phyloP scores from a whole-genome alignment of 2,113 vertebrate species.

The Sander lucioperca region DNA sequence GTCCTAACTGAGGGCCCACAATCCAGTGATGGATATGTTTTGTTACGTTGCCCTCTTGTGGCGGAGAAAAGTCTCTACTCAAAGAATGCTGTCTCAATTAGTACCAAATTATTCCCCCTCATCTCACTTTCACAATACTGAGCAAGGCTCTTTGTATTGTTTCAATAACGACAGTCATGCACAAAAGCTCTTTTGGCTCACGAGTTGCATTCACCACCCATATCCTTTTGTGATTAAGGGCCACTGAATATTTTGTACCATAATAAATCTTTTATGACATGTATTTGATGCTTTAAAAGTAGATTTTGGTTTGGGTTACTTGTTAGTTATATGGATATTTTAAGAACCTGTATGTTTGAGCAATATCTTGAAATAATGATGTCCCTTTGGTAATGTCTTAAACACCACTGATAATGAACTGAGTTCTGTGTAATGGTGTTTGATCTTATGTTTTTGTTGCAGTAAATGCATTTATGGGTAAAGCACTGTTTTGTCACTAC shows the following conservation, averaged over 20 bases:
- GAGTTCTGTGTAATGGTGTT: slow-evolving; percentile 16
- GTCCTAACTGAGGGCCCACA: not conserved
- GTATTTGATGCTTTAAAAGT: slow-evolving; percentile 70
- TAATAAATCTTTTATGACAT: slow-evolving; percentile 56
- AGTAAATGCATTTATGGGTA: slow-evolving; percentile 30
- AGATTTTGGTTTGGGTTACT: slow-evolving; percentile 53
- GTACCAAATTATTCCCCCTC: slow-evolving; percentile 78
- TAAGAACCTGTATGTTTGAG: slow-evolving; percentile 40
- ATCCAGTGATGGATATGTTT: slow-evolving; percentile 30
- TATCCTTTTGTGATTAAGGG: slow-evolving; percentile 56
- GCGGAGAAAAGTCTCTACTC: slow-evolving; percentile 52
- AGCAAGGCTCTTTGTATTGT: slow-evolving; percentile 76
- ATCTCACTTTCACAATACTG: slow-evolving; percentile 79
- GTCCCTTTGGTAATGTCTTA: slow-evolving; percentile 27
- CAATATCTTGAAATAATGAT: slow-evolving; percentile 24
- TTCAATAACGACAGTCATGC: slow-evolving; percentile 76
- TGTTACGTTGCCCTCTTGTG: slow-evolving; percentile 79
- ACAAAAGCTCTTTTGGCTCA: slow-evolving; percentile 74
- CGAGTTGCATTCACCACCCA: slow-evolving; percentile 64
- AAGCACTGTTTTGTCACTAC: slow-evolving; percentile 39
- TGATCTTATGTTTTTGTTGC: slow-evolving; percentile 29
- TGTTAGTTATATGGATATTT: slow-evolving; percentile 43
- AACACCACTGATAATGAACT: slow-evolving; percentile 28
- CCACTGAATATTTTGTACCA: slow-evolving; percentile 70
- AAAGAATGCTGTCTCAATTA: slow-evolving; percentile 79